A percentile compares a stretch with the other conserved stretches of the same genome.
Conservation (phyloP, 2,888 invertebrate genomes). For the Nysson spinosus region DNA sequence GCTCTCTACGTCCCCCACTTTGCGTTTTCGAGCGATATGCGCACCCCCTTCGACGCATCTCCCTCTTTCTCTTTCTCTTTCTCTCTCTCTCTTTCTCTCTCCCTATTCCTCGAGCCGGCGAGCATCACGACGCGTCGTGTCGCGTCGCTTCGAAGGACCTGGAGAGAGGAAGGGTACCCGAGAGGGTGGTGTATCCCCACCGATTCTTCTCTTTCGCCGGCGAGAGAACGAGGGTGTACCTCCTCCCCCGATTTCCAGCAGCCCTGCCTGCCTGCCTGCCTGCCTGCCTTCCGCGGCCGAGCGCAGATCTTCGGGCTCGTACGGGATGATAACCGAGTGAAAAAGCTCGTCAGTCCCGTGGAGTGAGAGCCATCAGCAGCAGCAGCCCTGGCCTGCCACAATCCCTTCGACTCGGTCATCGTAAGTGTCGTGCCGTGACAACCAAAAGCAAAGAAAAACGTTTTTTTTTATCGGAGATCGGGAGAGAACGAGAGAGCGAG, state of each 20-base stretch:
- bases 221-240: constrained; percentile 47
- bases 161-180: constrained; percentile 29
- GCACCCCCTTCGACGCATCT: constrained; percentile 3
- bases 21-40: constrained; percentile 24
- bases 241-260: constrained; percentile 62
- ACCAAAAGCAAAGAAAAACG: constrained; percentile 1
- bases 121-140: no score
- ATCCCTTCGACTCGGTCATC: constrained; percentile 77
- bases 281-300: constrained; percentile 67
- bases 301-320: constrained; percentile 69
- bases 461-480: no score
- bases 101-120: no score
- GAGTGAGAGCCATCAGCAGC: constrained; percentile 62
- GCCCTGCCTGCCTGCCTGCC: no score
- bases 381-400: constrained; percentile 76
- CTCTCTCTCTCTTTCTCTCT: constrained; percentile 3
- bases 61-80: constrained; percentile 1
- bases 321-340: constrained; percentile 71
- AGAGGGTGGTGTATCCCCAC: constrained; percentile 45
- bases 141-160: no score
- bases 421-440: constrained; percentile 67
- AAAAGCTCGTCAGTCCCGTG: constrained; percentile 63
- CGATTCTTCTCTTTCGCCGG: constrained; percentile 38
- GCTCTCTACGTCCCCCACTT: constrained; percentile 41
- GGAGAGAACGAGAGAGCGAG: not conserved